Conservation (phyloP, 1,140 invertebrate genomes). For the Ceratina calcarata region DNA sequence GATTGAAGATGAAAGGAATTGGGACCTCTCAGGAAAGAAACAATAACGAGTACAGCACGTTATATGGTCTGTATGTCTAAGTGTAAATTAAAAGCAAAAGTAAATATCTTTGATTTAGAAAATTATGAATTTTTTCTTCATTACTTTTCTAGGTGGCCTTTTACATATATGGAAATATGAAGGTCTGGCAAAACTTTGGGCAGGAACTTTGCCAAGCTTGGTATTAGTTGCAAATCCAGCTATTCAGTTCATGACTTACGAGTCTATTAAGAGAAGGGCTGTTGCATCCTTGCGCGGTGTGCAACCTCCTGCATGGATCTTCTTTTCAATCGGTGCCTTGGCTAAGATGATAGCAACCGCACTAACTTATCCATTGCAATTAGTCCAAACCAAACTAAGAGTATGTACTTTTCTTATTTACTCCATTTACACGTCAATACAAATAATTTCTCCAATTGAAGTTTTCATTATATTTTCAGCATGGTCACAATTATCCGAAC, state of each 20-base stretch:
- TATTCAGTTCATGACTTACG: constrained; percentile 95
- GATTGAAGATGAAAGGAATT: constrained; percentile 88
- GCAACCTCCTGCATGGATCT: constrained; percentile 81
- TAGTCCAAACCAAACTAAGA: constrained; percentile 91
- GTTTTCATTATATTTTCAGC: constrained; percentile 68
- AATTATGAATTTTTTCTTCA: background rate
- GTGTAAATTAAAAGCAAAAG: constrained; percentile 8
- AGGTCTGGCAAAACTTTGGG: constrained; percentile 88
- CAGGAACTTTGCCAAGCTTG: constrained; percentile 90
- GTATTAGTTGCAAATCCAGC: constrained; percentile 93
- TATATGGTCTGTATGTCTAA: constrained; percentile 77
- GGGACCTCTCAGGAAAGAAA: constrained; percentile 56
- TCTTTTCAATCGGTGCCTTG: constrained; percentile 87
- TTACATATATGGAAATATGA: constrained; percentile 86
- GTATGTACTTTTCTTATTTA: constrained; percentile 74
- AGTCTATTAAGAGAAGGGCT: constrained; percentile 87
- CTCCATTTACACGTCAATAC: background rate
- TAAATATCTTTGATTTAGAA: background rate
- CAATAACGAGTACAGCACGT: constrained; percentile 78
- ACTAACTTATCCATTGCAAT: constrained; percentile 92
- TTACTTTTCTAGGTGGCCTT: constrained; percentile 83
- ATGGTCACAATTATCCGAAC: constrained; percentile 79
- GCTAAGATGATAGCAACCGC: constrained; percentile 91
- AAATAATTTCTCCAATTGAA: background rate
- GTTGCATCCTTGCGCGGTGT: constrained; percentile 64